Conservation (phyloP, 1,140 invertebrate species). For the Pogonus chalceus region DNA sequence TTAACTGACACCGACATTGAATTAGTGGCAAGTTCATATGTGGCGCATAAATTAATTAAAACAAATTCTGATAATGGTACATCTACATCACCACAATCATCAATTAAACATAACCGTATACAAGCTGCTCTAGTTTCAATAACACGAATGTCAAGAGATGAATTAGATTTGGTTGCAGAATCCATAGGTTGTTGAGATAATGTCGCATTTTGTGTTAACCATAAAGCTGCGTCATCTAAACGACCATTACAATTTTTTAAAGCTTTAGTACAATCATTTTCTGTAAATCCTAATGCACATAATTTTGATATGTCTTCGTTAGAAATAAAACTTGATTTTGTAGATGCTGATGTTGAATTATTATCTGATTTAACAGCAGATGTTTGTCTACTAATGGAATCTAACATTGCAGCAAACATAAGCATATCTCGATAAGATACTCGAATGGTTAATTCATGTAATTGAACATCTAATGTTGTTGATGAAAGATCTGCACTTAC, state of each 20-base stretch:
- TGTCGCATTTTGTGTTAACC: slow-evolving; percentile 60
- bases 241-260: slow-evolving; percentile 54
- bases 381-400: slow-evolving; percentile 74
- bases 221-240: slow-evolving; percentile 73
- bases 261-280: slow-evolving; percentile 59
- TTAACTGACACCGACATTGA: no score
- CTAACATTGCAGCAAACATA: slow-evolving; percentile 81
- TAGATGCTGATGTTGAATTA: slow-evolving; percentile 29
- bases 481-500: slow-evolving; percentile 56
- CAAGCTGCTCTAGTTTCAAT: slow-evolving; percentile 51
- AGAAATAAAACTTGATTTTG: slow-evolving; percentile 26
- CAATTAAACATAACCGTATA: slow-evolving; percentile 84
- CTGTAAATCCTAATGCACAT: slow-evolving; percentile 58
- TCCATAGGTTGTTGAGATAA: not conserved
- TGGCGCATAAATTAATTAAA: slow-evolving; percentile 18
- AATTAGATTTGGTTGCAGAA: not conserved
- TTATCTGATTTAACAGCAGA: slow-evolving; percentile 39
- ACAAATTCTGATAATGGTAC: slow-evolving; percentile 84
- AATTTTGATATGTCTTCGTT: slow-evolving; percentile 42
- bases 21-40: slow-evolving; percentile 21
- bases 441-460: slow-evolving; percentile 70
- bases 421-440: slow-evolving; percentile 90
- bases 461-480: slow-evolving; percentile 39
- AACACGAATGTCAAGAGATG: not conserved
- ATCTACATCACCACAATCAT: slow-evolving; percentile 93